Evolutionary conservation across 2,888 invertebrate genomes (phyloP).

Genomic region (Xestia rhomboidea): DNA sequence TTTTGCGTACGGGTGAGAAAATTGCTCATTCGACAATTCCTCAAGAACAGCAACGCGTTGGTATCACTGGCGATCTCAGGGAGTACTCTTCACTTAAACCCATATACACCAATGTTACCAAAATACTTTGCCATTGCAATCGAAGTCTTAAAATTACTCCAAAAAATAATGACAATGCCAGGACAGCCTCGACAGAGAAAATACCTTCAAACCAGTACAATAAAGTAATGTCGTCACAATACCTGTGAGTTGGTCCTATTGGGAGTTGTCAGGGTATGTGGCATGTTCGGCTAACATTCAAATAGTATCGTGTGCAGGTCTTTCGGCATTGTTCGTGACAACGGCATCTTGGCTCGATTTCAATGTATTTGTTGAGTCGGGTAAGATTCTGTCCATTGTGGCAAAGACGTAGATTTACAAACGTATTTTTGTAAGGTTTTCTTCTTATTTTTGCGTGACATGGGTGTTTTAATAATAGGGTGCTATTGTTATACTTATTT

Average conservation of each 20-base stretch:
- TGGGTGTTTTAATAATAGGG: constrained; percentile 32
- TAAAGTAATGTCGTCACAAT: constrained; percentile 52
- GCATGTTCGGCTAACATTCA: constrained; percentile 64
- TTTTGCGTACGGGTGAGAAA: background rate
- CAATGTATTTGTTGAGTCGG: constrained; percentile 59
- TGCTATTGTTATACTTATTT: background rate
- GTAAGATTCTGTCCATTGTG: constrained; percentile 58
- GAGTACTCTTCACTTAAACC: background rate
- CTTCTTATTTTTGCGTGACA: constrained; percentile 12
- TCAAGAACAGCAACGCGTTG: background rate
- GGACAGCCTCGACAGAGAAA: constrained; percentile 20
- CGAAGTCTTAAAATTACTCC: background rate
- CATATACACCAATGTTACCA: background rate
- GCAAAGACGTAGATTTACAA: constrained; percentile 29
- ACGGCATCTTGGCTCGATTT: constrained; percentile 53
- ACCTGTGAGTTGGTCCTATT: constrained; percentile 54
- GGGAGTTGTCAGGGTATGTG: constrained; percentile 64
- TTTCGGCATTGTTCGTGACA: constrained; percentile 57
- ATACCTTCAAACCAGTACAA: constrained; percentile 40
- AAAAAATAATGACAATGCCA: constrained; percentile 11
- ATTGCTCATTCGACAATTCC: background rate
- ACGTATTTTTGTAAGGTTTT: constrained; percentile 16
- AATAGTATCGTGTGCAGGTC: constrained; percentile 49
- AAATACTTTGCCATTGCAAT: background rate
- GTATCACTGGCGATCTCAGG: background rate